Evolutionary conservation across 1,140 invertebrate species (phyloP).

Genomic region (Holotrichia oblita): DNA sequence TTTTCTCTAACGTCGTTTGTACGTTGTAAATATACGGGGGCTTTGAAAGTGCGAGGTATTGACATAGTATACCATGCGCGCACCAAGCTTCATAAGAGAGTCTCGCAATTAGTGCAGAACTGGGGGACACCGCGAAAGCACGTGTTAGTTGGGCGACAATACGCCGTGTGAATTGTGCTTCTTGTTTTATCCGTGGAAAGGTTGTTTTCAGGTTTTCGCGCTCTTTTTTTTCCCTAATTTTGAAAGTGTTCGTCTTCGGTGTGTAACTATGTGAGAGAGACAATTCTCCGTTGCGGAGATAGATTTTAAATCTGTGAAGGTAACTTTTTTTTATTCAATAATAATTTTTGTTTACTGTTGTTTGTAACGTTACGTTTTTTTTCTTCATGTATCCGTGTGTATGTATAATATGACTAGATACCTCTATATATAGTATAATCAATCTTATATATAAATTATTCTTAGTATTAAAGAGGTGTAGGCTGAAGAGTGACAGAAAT

Average conservation of each 20-base stretch:
- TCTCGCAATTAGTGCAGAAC: not conserved
- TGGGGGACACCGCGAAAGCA: not conserved
- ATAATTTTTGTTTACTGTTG: too few relatives aligned
- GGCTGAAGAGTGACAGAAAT: not conserved
- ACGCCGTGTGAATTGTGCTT: not conserved
- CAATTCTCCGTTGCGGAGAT: not conserved
- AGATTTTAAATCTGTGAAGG: not conserved
- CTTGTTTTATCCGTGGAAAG: not conserved
- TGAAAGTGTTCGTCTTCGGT: not conserved
- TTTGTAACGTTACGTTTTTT: too few relatives aligned
- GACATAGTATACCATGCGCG: not conserved
- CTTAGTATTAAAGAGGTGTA: not conserved
- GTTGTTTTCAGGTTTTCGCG: not conserved
- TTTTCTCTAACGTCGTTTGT: too few relatives aligned
- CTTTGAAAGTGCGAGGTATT: not conserved
- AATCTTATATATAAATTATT: not conserved
- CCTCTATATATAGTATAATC: too few relatives aligned
- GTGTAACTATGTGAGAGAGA: conserved; percentile 14
- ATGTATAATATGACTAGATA: too few relatives aligned
- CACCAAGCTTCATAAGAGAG: not conserved
- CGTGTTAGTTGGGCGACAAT: not conserved
- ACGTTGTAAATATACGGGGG: too few relatives aligned
- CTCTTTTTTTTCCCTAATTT: not conserved
- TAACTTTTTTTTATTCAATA: not conserved
- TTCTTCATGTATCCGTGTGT: too few relatives aligned